Evolutionary conservation across 2,797 vertebrate genomes (phyloP), one percentile per base, ranked within the genome.

Genomic region (Periophthalmus magnuspinnatus): DNA sequence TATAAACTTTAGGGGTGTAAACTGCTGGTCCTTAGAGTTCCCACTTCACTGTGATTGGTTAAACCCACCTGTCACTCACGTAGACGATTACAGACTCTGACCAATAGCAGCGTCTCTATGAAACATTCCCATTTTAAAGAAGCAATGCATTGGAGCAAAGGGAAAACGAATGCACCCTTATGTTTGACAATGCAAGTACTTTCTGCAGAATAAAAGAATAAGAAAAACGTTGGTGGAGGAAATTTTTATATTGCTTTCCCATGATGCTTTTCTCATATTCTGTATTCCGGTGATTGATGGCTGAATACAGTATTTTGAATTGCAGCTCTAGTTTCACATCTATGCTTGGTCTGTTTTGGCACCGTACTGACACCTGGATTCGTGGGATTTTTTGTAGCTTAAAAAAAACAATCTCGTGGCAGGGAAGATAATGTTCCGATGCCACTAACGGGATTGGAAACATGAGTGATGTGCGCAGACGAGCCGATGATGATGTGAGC

Each of bases 381-480:
- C n/a, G 22, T 22, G 33, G 11, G 11, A 32, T 61, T 62, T 61
- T 62, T 34, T 24, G 28, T 58, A 41, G 19, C n/a, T 64, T 19
- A 57, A 68, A 54, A 69, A 41, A 69, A 64, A 21, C 65, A 32
- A 69, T 65, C n/a, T 60, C 55, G 67, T 17, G 6, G 17, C 4
- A 11, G 16, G 9, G 36, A 61, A 56, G 21, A 41, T 54, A 71
- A 54, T 45, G 62, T 57, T 65, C 61, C 48, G 22, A 68, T 60
- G 52, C 45, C 54, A 60, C 66, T 75, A 33, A 21, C 41, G 66
- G 5, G 28, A 56, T 66, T 69, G 81, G 73, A 63, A 62, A 70
- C 67, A 16, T 61, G 68, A 78, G 28, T 76, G 77, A 82, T 78
- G 69, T 80, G 71, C 78, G 76, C 74, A 59, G 68, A 80, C 28